Base-by-base conservation (phyloP, 37 sponge, comb jelly and placozoan genomes). In the Tethya wilhelma region DNA sequence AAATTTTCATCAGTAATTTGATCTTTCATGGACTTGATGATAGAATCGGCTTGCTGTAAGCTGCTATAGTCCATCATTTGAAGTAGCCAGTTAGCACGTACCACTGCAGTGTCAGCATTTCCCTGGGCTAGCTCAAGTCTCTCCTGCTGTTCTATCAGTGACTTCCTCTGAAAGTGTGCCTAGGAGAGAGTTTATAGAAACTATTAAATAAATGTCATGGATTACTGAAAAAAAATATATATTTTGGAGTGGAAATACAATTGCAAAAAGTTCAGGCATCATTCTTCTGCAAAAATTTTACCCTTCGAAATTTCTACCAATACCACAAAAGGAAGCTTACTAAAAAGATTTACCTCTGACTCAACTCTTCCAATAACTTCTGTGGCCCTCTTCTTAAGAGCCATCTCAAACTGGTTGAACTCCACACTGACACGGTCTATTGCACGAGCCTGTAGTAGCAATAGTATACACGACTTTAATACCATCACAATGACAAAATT, bases 41-140 rank as follows among this genome's bases (percentile, higher is more conserved):
- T 69, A 30, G 17, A 30, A 23, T 81, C 82, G 22, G 82, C 82
- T 44, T 76, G 79, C 64, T 81, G 88, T 12, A 87, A 53, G 28
- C 75, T 37, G 62, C 53, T 87, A 64, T 80, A 87, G 77, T 87
- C 88, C 11, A 74, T 45, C 82, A 81, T 81, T 32, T 87, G 88
- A 26, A 77, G 56, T 22, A 87, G 80, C 76, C 81, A 44, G 53
- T 75, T 87, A 32, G 77, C 88, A 34, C 79, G 81, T n/a, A 80
- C 74, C 29, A 87, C n/a, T 14, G 81, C 71, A n/a, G 81, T 80
- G 43, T 80, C 74, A 4, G 74, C 57, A 69, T 58, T 64, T 6
- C 88, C 88, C 43, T 74, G 88, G 2, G 88, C 80, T 14, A 87
- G 70, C 55, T 87, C 88, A 1, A 87, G 65, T 26, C 70, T 73